Base-by-base conservation (phyloP, 2,113 vertebrate genomes). In the Boulengeromyrus knoepffleri region DNA sequence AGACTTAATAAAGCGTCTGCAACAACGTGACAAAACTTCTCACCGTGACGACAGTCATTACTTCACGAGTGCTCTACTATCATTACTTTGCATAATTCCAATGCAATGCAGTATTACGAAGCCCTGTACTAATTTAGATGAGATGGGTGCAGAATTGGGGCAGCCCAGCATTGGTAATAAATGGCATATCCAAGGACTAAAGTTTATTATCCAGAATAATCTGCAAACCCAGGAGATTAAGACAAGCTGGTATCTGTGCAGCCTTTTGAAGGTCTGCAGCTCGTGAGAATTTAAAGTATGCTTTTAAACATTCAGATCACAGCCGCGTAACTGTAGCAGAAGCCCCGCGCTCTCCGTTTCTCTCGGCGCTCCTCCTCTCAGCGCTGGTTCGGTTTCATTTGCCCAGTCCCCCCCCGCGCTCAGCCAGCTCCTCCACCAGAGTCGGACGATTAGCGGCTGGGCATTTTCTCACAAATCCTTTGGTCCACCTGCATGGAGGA, bases 191-290 rank as follows among this genome's bases (percentile, higher is more conserved):
- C 91, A 86, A 58, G 92, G 89, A 92, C 87, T 92, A 84, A 92
- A 92, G 90, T 88, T 92, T 74, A 93, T 95, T 94, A 95, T 93
- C 93, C 92, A 50, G 91, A 94, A 93, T 95, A 95, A 95, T 95
- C 94, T 93, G 89, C 93, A 92, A 94, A 93, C 92, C 90, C 70
- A 88, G 52, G 88, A 93, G 93, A 95, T 95, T 94, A 94, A 58
- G 58, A 89, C 88, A 91, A 91, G 91, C 92, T 90, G 84, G 95
- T 95, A 94, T 92, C 95, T 94, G 95, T 91, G 93, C 93, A 94
- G 89, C 88, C 91, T 94, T 93, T 91, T 89, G 53, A 85, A 89
- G 92, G 91, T 92, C 90, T 91, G 92, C 88, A 92, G 92, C 93
- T 91, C 94, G 92, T 91, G 90, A 92, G 91, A 88, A 90, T 92